Base-by-base conservation (phyloP, 2,797 vertebrate genomes). In the Lophius americanus region DNA sequence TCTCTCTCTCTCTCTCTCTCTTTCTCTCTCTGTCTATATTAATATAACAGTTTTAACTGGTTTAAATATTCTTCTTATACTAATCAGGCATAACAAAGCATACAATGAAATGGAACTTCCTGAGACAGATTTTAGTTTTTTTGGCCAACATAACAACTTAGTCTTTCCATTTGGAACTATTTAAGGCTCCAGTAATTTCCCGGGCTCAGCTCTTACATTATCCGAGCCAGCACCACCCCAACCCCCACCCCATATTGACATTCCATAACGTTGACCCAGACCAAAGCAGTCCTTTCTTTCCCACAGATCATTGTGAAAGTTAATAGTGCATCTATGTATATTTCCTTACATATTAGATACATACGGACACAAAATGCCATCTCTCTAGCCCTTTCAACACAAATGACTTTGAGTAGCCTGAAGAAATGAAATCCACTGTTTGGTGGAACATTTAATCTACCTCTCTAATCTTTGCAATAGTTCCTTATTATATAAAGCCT, bases 191-290 rank as follows among this genome's bases (percentile, higher is more conserved):
- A 73, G 84, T 85, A 75, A 87, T 85, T 87, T 87, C 78, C 83
- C 78, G 57, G 68, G 77, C 81, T 85, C 57, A 68, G 80, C 79
- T 87, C 87, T 74, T 85, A 84, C 80, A 89, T 90, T 88, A 90
- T 81, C 75, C 44, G 52, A 36, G 70, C 56, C 73, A 62, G 61
- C 51, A 52, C 67, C 63, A 66, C 55, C 78, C 71, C 58, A 36
- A 54, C 64, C 73, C 54, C 75, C 52, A 49, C 57, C 66, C 74
- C 81, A 80, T 87, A 91, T 86, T 90, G 88, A 89, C 88, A 91
- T 91, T 92, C 90, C 85, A 85, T 87, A 83, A 85, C 83, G 85
- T 65, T 88, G 88, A 91, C 87, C 84, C 74, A 35, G 79, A 83
- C 78, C 83, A 75, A 85, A 74, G 74, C 82, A 81, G 78, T 70